Percentiles rank a stretch among this genome's conserved stretches.
Evolutionary conservation across 2,113 vertebrate species (phyloP).

Genomic region (Zapornia atra): DNA sequence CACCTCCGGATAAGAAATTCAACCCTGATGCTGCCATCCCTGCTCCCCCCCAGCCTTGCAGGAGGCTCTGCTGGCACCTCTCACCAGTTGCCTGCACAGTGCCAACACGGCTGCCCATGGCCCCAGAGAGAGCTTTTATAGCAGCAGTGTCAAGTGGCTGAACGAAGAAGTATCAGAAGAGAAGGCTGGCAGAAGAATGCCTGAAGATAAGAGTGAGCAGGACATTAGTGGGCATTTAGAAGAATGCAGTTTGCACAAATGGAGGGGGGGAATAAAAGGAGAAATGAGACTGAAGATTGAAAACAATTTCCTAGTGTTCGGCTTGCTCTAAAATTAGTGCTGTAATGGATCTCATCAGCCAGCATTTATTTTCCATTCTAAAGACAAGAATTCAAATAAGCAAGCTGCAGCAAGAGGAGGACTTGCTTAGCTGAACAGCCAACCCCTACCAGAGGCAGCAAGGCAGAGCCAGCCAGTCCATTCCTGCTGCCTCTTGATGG

Average conservation of each 20-base stretch:
- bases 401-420: not conserved
- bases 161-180: not conserved
- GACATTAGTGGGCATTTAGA: not conserved
- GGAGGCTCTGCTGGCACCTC: not conserved
- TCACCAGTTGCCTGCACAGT: not conserved
- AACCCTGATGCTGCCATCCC: not conserved
- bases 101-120: not conserved
- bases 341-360: conserved; percentile 52
- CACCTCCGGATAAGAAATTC: not conserved
- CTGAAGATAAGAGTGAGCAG: not conserved
- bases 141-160: not conserved
- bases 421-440: not conserved
- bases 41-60: not conserved
- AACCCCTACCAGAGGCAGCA: not conserved
- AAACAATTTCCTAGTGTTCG: conserved; percentile 47
- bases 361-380: conserved; percentile 43
- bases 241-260: not conserved
- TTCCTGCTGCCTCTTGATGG: not conserved
- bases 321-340: conserved; percentile 54
- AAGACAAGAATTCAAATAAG: conserved; percentile 54
- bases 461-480: not conserved
- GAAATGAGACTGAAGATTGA: not conserved
- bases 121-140: not conserved
- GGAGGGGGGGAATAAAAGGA: not conserved
- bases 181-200: not conserved